phyloP scores from a whole-genome alignment of 2,888 invertebrate species.

The Galeruca laticollis region DNA sequence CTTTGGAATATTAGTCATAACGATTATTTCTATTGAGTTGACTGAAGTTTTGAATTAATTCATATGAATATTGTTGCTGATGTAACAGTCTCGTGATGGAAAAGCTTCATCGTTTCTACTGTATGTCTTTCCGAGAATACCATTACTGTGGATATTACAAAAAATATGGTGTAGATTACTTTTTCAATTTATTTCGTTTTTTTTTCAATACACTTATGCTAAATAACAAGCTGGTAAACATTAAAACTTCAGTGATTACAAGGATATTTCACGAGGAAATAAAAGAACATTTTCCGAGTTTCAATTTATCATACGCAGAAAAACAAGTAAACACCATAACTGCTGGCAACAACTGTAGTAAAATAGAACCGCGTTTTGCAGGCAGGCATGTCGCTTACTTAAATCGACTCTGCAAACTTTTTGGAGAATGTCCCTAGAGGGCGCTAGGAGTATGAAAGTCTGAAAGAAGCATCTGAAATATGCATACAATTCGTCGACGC shows the following conservation, averaged over 20 bases:
- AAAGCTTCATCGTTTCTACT: no score
- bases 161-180: no score
- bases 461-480: conserved; percentile 44
- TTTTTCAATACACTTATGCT: no score
- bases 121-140: no score
- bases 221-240: neutral
- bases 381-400: conserved; percentile 10
- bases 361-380: conserved; percentile 8
- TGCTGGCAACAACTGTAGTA: conserved; percentile 6
- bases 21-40: no score
- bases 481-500: conserved; percentile 46
- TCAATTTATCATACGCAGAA: conserved; percentile 1
- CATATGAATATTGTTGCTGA: no score
- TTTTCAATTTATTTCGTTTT: no score
- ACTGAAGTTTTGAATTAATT: no score
- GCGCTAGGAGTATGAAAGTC: conserved; percentile 35
- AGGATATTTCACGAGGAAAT: neutral
- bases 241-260: neutral
- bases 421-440: conserved; percentile 37
- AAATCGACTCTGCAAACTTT: conserved; percentile 12
- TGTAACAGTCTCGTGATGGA: no score
- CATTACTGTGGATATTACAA: no score
- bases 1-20: no score
- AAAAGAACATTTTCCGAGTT: neutral
- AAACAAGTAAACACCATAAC: conserved; percentile 7